Base-by-base conservation (phyloP, 2,797 vertebrate genomes). In the Tauraco hartlaubi region DNA sequence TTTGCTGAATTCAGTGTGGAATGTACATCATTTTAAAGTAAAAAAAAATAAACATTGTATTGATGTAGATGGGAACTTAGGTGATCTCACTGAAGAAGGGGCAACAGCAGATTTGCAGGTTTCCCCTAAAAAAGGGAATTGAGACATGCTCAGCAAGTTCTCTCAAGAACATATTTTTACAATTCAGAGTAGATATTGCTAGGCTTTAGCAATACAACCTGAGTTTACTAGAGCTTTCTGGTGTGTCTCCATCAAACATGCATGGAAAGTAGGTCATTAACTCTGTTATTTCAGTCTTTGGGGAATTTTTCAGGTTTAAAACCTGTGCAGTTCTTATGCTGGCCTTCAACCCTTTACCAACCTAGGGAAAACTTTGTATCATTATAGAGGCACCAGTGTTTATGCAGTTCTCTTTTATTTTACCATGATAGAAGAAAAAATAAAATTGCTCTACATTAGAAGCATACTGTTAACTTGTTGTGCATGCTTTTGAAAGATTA, bases 51-150 rank as follows among this genome's bases (percentile, higher is more conserved):
- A 49, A 18, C 9, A 4, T 23, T n/a, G 4, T 67, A 26, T 56
- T 74, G 51, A 35, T 67, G 35, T 49, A 51, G 37, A 16, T 41
- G 19, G 16, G 9, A 8, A 71, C 12, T 10, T 82, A 35, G 13
- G 7, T 31, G 6, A 10, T 63, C 39, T 90, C 41, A 14, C 23
- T 79, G 71, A 78, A 49, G 37, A 73, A 64, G 6, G 19, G 23
- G 37, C 63, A 39, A 63, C 46, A 88, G 52, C 26, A 71, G 19
- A 29, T 72, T 51, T 56, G 37, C 19, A 51, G 29, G n/a, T 41
- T 23, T 15, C 15, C 5, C 1, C 0, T 48, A 8, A 58, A 64
- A 64, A 68, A 2, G 2, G 37, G 19, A 12, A 31, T 52, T 20
- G 72, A 83, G 35, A 20, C 10, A 3, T 49, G 20, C 18, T 89